These are phyloP conservation scores for Coccyzus lansbergi DNA, from an alignment of 2,797 vertebrate species.

Conservation along the genomic window DNA sequence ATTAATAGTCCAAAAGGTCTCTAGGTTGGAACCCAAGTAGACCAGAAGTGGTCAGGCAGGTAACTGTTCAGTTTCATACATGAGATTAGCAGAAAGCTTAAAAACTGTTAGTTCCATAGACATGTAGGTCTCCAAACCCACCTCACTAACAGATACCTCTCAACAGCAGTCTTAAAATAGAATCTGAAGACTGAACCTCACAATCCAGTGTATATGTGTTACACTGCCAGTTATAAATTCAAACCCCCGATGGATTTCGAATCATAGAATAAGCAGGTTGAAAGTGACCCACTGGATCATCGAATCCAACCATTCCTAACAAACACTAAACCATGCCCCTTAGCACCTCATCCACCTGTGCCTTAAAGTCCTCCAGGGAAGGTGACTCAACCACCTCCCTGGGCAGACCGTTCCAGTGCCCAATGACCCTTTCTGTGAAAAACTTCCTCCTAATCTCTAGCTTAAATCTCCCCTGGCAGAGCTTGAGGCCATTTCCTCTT, in stretches of 20 bases:
- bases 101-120: not conserved
- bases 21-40: not conserved
- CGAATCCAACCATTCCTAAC: too few species aligned
- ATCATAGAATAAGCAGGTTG: too few species aligned
- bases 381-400: too few species aligned
- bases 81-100: not conserved
- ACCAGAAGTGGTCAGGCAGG: not conserved
- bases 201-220: not conserved
- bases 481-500: too few species aligned
- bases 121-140: not conserved
- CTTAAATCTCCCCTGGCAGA: too few species aligned
- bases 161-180: not conserved
- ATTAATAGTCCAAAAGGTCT: not conserved
- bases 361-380: too few species aligned
- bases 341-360: too few species aligned
- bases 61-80: not conserved
- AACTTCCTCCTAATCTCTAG: too few species aligned
- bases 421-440: too few species aligned
- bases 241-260: not conserved
- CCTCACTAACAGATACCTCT: not conserved
- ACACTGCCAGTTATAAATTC: not conserved
- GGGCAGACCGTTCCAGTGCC: too few species aligned
- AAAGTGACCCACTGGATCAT: too few species aligned
- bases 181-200: not conserved
- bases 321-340: too few species aligned